Evolutionary conservation across 2,797 vertebrate species (phyloP), one percentile per base, ranked within the genome.

Genomic region (Bucorvus abyssinicus): DNA sequence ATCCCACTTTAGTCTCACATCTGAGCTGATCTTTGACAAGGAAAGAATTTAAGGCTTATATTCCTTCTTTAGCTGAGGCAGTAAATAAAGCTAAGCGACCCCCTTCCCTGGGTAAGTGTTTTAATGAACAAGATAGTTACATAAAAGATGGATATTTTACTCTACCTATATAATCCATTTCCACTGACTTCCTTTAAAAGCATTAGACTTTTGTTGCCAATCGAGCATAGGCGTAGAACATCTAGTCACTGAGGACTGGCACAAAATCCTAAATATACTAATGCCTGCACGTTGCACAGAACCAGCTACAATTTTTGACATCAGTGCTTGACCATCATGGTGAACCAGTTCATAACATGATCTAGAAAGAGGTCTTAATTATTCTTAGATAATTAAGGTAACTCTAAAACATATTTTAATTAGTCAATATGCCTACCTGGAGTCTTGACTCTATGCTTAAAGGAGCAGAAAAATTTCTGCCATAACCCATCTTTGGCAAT

Each of bases 321-420:
- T 64, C 22, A 73, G 27, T 55, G 34, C 24, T 55, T 90, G 45
- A 86, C 4, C 11, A 44, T 47, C 34, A 38, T 50, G 69, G 59
- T 73, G 91, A 90, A 69, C 19, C 24, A 26, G 53, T 36, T 88
- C 55, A 40, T 65, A 84, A 55, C 38, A 36, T 40, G 42, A 73
- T 38, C 65, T 84, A 90, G 47, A 90, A 84, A 65, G 38, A 61
- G 9, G 6, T 29, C 27, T 82, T 84, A 89, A 89, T 86, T 87
- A 87, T 93, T 84, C 73, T 57, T 79, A 49, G 18, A 47, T 61
- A 94, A 91, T 84, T 81, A 88, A 90, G 47, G 19, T 71, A 84
- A 76, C 30, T 71, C 22, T 78, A 76, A 95, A 93, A 15, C 24
- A 17, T 84, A 49, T 65, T 88, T 91, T 86, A 7, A 3, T 78